phyloP scores from a whole-genome alignment of 2,113 vertebrate species.

The Passer montanus region DNA sequence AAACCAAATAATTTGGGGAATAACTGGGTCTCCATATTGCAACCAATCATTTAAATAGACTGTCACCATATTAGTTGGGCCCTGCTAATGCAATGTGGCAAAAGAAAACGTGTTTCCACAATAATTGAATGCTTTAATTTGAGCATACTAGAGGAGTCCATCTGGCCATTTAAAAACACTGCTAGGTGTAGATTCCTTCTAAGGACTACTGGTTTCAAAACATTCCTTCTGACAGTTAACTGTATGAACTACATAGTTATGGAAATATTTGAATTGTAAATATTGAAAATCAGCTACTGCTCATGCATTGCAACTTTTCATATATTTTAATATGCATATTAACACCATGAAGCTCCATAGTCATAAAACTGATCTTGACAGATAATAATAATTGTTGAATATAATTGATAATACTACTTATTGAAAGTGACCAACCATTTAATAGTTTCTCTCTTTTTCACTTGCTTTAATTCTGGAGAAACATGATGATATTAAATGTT shows the following conservation, averaged over 20 bases:
- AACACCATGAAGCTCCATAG: background rate
- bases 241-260: background rate
- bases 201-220: slow-evolving; percentile 2
- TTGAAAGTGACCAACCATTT: slow-evolving; percentile 67
- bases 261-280: slow-evolving; percentile 43
- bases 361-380: slow-evolving; percentile 49
- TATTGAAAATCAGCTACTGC: slow-evolving; percentile 23
- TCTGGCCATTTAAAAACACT: background rate
- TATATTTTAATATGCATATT: slow-evolving; percentile 39
- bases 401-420: slow-evolving; percentile 62
- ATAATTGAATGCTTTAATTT: background rate
- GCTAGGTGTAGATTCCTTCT: background rate
- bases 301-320: slow-evolving; percentile 21
- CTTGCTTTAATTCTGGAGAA: slow-evolving; percentile 53
- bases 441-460: slow-evolving; percentile 54
- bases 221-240: background rate
- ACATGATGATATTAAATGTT: slow-evolving; percentile 51
- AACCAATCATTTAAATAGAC: background rate
- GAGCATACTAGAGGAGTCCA: background rate
- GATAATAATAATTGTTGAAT: slow-evolving; percentile 52
- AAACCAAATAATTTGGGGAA: background rate
- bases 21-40: background rate
- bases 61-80: background rate
- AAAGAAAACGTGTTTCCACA: background rate
- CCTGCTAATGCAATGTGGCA: background rate